These are phyloP conservation scores for Neuroscelio doddi DNA, from an alignment of 2,888 invertebrate genomes.

Conservation along the genomic window DNA sequence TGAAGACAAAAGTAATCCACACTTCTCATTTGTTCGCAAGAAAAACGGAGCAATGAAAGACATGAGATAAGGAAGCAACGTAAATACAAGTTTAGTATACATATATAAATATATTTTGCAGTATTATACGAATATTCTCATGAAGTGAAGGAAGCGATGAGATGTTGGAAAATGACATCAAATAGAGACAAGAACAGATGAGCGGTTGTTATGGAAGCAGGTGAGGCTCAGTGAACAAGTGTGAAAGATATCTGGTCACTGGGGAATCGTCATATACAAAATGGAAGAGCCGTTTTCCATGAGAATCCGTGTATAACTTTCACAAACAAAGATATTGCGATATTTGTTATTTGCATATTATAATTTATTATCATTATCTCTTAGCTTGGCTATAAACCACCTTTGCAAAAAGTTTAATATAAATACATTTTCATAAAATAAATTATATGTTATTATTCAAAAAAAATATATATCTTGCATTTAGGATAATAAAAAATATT, in stretches of 20 bases:
- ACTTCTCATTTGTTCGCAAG: too few species aligned
- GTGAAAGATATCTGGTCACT: background rate
- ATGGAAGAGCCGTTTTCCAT: background rate
- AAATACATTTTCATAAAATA: too few species aligned
- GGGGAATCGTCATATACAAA: background rate
- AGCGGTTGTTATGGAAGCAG: background rate
- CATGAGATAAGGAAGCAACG: background rate
- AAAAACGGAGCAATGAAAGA: background rate
- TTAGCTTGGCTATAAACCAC: too few species aligned
- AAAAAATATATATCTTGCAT: too few species aligned
- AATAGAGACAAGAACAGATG: background rate
- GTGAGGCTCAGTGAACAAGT: background rate
- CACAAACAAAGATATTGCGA: background rate
- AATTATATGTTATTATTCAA: too few species aligned
- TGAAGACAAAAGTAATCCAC: too few species aligned
- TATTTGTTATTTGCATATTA: background rate
- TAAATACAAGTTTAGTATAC: background rate
- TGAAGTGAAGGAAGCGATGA: background rate
- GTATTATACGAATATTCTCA: background rate
- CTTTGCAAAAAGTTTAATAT: too few species aligned
- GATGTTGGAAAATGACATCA: background rate
- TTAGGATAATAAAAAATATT: too few species aligned
- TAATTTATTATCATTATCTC: too few species aligned
- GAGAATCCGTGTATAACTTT: background rate
- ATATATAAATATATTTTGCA: too few species aligned